Percentiles rank a stretch among this genome's conserved stretches.
phyloP scores from a whole-genome alignment of 2,888 invertebrate species.

The Hyposoter didymator region DNA sequence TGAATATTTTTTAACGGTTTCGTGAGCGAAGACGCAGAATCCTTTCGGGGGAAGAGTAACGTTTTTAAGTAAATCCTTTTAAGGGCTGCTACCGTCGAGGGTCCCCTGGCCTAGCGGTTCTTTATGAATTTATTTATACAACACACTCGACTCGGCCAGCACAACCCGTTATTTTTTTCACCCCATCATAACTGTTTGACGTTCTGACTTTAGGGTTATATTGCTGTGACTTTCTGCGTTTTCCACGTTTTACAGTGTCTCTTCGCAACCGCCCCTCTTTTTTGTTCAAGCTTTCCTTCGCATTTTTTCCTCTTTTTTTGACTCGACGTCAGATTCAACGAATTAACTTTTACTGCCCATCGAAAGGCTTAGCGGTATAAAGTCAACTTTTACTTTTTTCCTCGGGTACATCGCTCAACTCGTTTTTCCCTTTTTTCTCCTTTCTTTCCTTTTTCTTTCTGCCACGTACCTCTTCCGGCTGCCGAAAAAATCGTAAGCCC shows the following conservation, averaged over 20 bases:
- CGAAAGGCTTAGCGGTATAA: slow-evolving; percentile 81
- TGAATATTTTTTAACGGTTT: slow-evolving; percentile 61
- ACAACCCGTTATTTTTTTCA: slow-evolving; percentile 71
- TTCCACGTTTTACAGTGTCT: slow-evolving; percentile 57
- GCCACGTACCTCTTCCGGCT: slow-evolving; percentile 57
- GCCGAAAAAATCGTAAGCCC: slow-evolving; percentile 26
- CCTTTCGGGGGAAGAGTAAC: slow-evolving; percentile 53
- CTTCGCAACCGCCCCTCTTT: slow-evolving; percentile 17
- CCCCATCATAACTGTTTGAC: slow-evolving; percentile 65
- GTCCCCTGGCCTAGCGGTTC: slow-evolving; percentile 73
- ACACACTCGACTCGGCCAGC: slow-evolving; percentile 21
- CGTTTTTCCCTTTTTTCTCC: slow-evolving; percentile 64
- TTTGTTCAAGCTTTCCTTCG: slow-evolving; percentile 26
- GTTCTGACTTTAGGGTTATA: slow-evolving; percentile 70
- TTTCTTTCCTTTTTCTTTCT: slow-evolving; percentile 57
- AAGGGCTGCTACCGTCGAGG: slow-evolving; percentile 56
- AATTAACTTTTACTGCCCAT: slow-evolving; percentile 80
- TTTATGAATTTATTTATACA: slow-evolving; percentile 80
- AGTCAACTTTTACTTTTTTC: slow-evolving; percentile 77
- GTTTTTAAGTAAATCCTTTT: slow-evolving; percentile 63
- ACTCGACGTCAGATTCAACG: slow-evolving; percentile 45
- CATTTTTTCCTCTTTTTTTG: neutral
- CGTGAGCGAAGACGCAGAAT: slow-evolving; percentile 52
- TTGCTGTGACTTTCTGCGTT: slow-evolving; percentile 61
- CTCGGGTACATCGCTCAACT: slow-evolving; percentile 40